Evolutionary conservation across 2,888 invertebrate species (phyloP), one percentile per base, ranked within the genome.

Genomic region (Altica lythri): DNA sequence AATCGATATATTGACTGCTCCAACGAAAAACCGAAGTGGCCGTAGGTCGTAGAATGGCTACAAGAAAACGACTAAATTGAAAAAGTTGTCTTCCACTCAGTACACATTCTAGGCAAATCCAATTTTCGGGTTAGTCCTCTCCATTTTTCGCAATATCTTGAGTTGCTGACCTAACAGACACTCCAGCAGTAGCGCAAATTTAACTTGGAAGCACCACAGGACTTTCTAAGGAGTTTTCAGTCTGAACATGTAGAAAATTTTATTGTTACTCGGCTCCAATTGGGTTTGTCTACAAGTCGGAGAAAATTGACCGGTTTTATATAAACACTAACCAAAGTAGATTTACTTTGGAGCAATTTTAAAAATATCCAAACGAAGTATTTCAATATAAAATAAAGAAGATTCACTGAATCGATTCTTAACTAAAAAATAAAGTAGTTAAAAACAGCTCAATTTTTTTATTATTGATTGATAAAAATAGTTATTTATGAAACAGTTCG

Each of bases 71-170:
- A 45, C 32, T 45, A 45, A 45, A 45, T 45, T 45, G 45, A 45
- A 45, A 45, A 45, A 45, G 45, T 45, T 45, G 45, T 45, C 19
- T 13, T 18, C 32, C 32, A 4, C 45, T 45, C 45, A 22, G 45
- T 32, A 19, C 29, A 44, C 45, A 45, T 45, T 45, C 45, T 45
- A 19, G 19, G 45, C 29, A 45, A 45, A 45, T 45, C 22, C 45
- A 34, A 45, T 45, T 45, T 45, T 10, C 14, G 32, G 44, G 45
- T 45, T 32, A 45, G 29, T 45, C 32, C 18, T 18, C 32, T 32
- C 45, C 45, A 32, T 32, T 45, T 45, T 45, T 45, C 45, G 32
- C 32, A 45, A 45, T 30, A 45, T 45, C 45, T 45, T 34, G 45
- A 32, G 32, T 45, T 19, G 45, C 30, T 45, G 40, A 40, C 40